Evolutionary conservation across 2,113 vertebrate genomes (phyloP).

Genomic region (Platycercus adscitus): DNA sequence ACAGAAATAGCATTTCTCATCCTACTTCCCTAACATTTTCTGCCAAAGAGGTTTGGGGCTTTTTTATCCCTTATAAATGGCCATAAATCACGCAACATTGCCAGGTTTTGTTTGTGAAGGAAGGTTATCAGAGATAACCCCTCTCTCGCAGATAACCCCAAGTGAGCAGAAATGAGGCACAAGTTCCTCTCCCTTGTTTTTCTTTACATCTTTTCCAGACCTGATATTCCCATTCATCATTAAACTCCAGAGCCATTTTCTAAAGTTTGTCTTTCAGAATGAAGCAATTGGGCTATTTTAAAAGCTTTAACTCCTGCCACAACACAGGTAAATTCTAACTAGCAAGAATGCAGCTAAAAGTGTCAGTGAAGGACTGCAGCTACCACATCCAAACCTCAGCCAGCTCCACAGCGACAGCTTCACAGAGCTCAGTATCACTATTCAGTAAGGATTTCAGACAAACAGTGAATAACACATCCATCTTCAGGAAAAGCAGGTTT

Average conservation of each 20-base stretch:
- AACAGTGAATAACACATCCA: not conserved
- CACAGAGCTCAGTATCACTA: not conserved
- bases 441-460: not conserved
- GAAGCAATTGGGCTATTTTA: not conserved
- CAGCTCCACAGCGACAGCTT: rapidly evolving
- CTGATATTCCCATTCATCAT: not conserved
- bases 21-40: not conserved
- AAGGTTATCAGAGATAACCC: conserved; percentile 63
- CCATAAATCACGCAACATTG: conserved; percentile 33
- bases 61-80: not conserved
- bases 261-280: not conserved
- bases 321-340: not conserved
- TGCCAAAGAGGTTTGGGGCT: not conserved
- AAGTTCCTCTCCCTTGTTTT: conserved; percentile 38
- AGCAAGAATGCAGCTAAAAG: not conserved
- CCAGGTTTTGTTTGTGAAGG: conserved; percentile 35
- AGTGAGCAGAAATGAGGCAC: not conserved
- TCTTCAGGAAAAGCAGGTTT: conserved; percentile 5
- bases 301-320: not conserved
- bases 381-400: not conserved
- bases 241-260: not conserved
- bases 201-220: not conserved
- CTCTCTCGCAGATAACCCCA: conserved; percentile 48
- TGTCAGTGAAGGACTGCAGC: not conserved
- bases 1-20: not conserved